A percentile compares a stretch with the other conserved stretches of the same genome.
phyloP scores from a whole-genome alignment of 2,113 vertebrate genomes.

The Phylloscopus whistleri region DNA sequence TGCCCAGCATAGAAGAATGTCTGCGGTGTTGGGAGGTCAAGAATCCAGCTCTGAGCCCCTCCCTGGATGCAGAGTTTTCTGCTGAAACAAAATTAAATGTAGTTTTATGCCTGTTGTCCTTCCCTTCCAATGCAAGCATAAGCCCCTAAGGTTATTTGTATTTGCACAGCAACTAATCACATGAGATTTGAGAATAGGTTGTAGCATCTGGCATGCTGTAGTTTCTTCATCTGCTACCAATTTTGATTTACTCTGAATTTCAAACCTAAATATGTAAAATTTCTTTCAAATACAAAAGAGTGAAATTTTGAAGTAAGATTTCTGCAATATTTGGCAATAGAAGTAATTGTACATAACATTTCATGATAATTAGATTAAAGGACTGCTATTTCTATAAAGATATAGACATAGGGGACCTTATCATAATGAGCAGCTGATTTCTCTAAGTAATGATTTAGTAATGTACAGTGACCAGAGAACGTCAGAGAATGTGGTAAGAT shows the following conservation, averaged over 20 bases:
- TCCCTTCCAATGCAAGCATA: not conserved
- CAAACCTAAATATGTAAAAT: not conserved
- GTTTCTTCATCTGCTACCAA: not conserved
- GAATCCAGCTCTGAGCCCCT: not conserved
- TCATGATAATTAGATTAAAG: not conserved
- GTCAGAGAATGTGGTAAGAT: not conserved
- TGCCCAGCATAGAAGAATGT: rapidly evolving
- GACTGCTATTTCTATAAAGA: not conserved
- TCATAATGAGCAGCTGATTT: not conserved
- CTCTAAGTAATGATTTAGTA: not conserved
- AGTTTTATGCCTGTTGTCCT: not conserved
- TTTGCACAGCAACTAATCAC: not conserved
- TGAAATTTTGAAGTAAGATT: not conserved
- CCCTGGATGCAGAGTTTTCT: not conserved
- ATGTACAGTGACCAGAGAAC: not conserved
- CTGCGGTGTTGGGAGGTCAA: not conserved
- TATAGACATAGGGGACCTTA: not conserved
- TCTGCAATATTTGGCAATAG: not conserved
- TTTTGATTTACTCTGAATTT: not conserved
- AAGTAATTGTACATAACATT: not conserved
- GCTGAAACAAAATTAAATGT: not conserved
- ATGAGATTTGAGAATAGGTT: not conserved
- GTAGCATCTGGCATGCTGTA: not conserved
- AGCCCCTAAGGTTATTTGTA: not conserved
- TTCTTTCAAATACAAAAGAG: not conserved